Percentiles rank a stretch among this genome's conserved stretches.
phyloP scores from a whole-genome alignment of 2,888 invertebrate species.

The Drosophila prostipennis region DNA sequence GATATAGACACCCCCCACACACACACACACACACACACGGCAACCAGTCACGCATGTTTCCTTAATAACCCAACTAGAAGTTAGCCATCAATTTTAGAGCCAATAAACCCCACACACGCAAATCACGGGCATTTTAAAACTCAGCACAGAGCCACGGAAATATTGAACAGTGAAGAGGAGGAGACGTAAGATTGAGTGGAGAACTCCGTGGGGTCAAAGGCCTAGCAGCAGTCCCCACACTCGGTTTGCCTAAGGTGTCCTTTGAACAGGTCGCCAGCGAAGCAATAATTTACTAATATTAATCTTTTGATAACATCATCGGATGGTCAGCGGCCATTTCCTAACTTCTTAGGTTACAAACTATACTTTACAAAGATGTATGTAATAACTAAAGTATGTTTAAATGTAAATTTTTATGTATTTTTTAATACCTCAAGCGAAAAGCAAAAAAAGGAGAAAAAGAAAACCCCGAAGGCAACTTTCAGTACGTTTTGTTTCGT shows the following conservation, averaged over 20 bases:
- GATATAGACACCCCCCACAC: constrained; percentile 39
- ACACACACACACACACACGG: constrained; percentile 18
- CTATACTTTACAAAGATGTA: constrained; percentile 53
- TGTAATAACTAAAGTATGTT: constrained; percentile 76
- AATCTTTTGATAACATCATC: constrained; percentile 41
- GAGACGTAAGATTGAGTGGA: constrained; percentile 10
- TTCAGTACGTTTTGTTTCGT: constrained; percentile 47
- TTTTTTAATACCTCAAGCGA: constrained; percentile 77
- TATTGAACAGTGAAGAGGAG: constrained; percentile 3
- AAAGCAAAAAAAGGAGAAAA: constrained; percentile 33
- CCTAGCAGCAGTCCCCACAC: neutral
- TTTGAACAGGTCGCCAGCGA: constrained; percentile 12
- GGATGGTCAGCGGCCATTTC: constrained; percentile 54
- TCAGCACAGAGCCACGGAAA: constrained; percentile 18
- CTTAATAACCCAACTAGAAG: constrained; percentile 68
- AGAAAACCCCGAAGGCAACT: constrained; percentile 12
- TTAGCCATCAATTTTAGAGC: constrained; percentile 50
- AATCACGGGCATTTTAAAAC: constrained; percentile 28
- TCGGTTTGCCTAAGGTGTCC: constrained; percentile 30
- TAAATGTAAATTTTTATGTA: constrained; percentile 79
- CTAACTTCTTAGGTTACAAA: constrained; percentile 73
- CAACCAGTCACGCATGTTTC: constrained; percentile 60
- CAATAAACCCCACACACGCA: constrained; percentile 12
- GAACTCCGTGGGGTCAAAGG: constrained; percentile 7
- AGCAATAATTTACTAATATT: constrained; percentile 57